These are phyloP conservation scores for Drosophila subpulchrella DNA, from an alignment of 1,140 invertebrate species.

Conservation along the genomic window DNA sequence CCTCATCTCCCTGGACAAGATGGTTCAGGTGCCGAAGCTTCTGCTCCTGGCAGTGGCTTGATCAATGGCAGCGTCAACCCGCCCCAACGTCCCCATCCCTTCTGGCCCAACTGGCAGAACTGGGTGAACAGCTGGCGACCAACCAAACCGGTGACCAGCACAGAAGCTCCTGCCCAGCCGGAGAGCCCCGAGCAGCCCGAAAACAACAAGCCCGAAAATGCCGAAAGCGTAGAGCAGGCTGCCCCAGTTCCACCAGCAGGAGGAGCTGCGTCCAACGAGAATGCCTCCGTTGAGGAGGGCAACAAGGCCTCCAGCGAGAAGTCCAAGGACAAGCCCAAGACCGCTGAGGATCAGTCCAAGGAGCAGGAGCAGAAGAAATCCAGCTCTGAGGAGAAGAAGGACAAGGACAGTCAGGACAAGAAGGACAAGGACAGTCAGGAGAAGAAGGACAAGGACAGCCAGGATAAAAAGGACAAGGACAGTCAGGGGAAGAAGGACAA, in stretches of 20 bases:
- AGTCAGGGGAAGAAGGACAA: conserved; percentile 49
- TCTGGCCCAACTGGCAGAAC: conserved; percentile 62
- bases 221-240: conserved; percentile 60
- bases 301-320: conserved; percentile 36
- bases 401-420: conserved; percentile 10
- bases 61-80: conserved; percentile 8
- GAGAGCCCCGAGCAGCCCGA: not conserved
- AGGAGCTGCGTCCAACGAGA: conserved; percentile 50
- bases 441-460: conserved; percentile 30
- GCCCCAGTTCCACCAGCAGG: conserved; percentile 13
- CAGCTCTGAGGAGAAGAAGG: conserved; percentile 36
- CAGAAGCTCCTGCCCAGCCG: conserved; percentile 18
- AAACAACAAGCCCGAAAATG: conserved; percentile 33
- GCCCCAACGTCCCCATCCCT: conserved; percentile 26
- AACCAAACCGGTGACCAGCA: conserved; percentile 16
- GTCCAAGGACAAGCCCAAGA: conserved; percentile 45
- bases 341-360: conserved; percentile 58
- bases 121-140: conserved; percentile 60
- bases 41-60: conserved; percentile 17
- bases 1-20: conserved; percentile 36
- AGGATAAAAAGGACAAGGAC: conserved; percentile 6
- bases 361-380: conserved; percentile 59
- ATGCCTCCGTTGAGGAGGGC: conserved; percentile 67
- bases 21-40: conserved; percentile 2
- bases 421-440: conserved; percentile 28